These are phyloP conservation scores for Brotula barbata DNA, from an alignment of 2,797 vertebrate species.

Conservation along the genomic window DNA sequence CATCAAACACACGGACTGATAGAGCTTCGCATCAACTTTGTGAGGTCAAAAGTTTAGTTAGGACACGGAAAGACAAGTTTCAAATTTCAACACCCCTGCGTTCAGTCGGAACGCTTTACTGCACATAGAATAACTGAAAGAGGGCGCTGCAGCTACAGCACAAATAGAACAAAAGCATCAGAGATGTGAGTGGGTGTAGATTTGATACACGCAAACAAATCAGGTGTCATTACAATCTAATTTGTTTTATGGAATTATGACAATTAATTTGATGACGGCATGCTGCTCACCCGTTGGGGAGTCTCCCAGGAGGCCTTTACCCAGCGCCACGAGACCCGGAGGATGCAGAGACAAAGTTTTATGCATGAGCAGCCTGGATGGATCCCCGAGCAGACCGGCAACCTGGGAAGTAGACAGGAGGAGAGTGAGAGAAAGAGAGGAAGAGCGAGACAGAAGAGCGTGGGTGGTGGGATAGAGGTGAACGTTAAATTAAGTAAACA, in stretches of 20 bases:
- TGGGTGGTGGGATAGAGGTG: neutral
- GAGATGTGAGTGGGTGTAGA: no score
- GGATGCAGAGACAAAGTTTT: conserved; percentile 84
- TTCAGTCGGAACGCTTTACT: no score
- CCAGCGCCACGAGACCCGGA: conserved; percentile 78
- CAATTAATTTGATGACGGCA: neutral
- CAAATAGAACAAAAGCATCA: neutral
- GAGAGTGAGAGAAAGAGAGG: neutral
- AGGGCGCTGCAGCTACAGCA: neutral
- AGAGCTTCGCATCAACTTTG: no score
- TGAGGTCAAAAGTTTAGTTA: no score
- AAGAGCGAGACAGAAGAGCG: neutral
- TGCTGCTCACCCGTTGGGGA: conserved; percentile 84
- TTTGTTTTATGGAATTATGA: neutral
- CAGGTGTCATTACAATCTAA: no score
- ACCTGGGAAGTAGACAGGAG: conserved; percentile 72
- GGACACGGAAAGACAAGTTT: no score
- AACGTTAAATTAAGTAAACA: no score
- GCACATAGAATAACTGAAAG: no score
- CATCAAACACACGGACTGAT: no score
- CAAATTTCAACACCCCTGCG: no score
- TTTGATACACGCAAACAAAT: no score
- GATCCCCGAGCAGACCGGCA: conserved; percentile 90
- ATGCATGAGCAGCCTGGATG: conserved; percentile 88
- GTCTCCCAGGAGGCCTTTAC: conserved; percentile 87